A percentile compares a stretch with the other conserved stretches of the same genome.
Evolutionary conservation across 2,113 vertebrate species (phyloP).

Genomic region (Miniopterus natalensis): DNA sequence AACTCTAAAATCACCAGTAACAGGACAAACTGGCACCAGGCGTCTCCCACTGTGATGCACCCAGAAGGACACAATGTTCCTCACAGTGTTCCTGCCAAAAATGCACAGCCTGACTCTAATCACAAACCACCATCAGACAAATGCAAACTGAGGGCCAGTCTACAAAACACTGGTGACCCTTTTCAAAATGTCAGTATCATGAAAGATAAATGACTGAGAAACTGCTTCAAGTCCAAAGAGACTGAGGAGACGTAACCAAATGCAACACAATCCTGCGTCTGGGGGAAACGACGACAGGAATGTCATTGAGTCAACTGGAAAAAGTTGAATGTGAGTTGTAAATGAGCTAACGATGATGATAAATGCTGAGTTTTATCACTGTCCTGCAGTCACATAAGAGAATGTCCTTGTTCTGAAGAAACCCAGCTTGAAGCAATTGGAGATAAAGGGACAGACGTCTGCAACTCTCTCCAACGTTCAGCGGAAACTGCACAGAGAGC

Average conservation of each 20-base stretch:
- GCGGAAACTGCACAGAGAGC: accelerated
- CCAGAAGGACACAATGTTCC: accelerated
- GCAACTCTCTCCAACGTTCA: neutral
- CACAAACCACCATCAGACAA: neutral
- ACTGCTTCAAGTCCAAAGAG: neutral
- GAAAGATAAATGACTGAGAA: neutral
- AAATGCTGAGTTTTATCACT: neutral
- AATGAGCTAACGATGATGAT: neutral
- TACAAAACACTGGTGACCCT: accelerated
- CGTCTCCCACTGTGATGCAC: accelerated
- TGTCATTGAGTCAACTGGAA: accelerated
- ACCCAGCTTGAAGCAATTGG: accelerated
- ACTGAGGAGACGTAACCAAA: too few species aligned
- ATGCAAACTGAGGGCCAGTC: neutral
- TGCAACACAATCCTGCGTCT: accelerated
- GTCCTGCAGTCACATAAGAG: neutral
- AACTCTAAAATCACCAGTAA: neutral
- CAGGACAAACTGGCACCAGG: accelerated
- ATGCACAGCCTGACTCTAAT: neutral
- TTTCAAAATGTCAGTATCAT: neutral
- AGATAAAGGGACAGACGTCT: neutral
- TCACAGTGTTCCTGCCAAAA: neutral
- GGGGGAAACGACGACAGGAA: neutral
- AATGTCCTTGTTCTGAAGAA: neutral
- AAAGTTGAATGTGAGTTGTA: neutral